Evolutionary conservation across 2,888 invertebrate genomes (phyloP).

Genomic region (Petrolisthes manimaculis): DNA sequence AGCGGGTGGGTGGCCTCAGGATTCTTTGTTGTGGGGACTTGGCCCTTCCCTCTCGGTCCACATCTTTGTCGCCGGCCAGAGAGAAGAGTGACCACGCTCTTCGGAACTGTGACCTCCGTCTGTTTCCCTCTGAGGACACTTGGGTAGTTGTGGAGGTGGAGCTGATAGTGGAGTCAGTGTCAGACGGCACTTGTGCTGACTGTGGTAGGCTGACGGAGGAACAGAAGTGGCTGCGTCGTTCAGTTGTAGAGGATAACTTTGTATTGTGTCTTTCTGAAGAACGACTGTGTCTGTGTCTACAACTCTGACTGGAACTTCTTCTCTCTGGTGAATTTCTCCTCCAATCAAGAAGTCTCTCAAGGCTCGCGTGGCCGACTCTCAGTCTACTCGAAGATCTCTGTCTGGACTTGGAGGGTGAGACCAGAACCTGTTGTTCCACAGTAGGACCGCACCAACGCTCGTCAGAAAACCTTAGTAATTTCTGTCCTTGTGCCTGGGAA

Average conservation of each 20-base stretch:
- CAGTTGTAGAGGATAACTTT: background rate
- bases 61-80: constrained; percentile 52
- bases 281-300: constrained; percentile 21
- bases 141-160: background rate
- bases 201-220: constrained; percentile 37
- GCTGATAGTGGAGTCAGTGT: constrained; percentile 13
- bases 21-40: constrained; percentile 52
- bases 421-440: background rate
- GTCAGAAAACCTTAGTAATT: constrained; percentile 35
- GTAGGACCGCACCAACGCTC: constrained; percentile 33
- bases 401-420: constrained; percentile 14
- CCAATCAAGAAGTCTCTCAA: constrained; percentile 25
- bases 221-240: constrained; percentile 26
- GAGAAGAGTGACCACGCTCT: constrained; percentile 62
- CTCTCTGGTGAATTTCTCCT: constrained; percentile 6
- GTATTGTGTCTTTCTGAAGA: background rate
- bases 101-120: constrained; percentile 55
- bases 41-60: constrained; percentile 35
- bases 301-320: constrained; percentile 14
- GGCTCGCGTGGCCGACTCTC: background rate
- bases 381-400: constrained; percentile 9
- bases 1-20: constrained; percentile 58
- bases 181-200: background rate
- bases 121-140: constrained; percentile 31
- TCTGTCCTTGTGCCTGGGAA: constrained; percentile 11